Evolutionary conservation across 2,888 invertebrate genomes (phyloP), one percentile per base, ranked within the genome.

Genomic region (Acleris literana): DNA sequence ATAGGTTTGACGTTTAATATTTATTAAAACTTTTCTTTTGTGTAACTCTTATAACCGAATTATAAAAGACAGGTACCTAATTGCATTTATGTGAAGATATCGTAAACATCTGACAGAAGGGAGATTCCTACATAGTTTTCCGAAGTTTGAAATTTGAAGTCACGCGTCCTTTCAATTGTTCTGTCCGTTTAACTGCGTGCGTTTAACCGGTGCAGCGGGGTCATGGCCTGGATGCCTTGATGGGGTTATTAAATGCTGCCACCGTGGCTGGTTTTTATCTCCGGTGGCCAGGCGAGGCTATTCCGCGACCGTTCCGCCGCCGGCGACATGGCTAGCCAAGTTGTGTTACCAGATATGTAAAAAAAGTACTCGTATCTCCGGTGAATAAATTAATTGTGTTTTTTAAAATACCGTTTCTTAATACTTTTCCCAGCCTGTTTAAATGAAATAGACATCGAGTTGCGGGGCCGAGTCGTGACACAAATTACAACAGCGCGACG

Each of bases 401-500:
- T 3, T 33, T 11, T 39, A 13, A 39, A 39, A 39, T 46, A 46
- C 46, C 1, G 44, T 44, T 46, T 46, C 5, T 39, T 13, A 39
- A 46, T n/a, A 7, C 5, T 13, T 16, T n/a, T 16, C 44, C 17
- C 17, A 46, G 5, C 46, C 6, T 5, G 16, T 46, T n/a, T n/a
- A 13, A 46, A n/a, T 46, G 2, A 46, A n/a, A 46, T n/a, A 46
- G 17, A 44, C 46, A 46, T 43, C 0, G 48, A 62, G 55, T 61
- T 58, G 59, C 53, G 51, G 53, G 52, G 61, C 29, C 69, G 59
- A 61, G 70, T 82, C 78, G 77, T 76, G 78, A 77, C 83, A 86
- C 83, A 85, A 86, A 87, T 87, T 85, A 84, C 82, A 70, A 73
- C 74, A 69, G 73, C 69, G 58, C 57, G 78, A 81, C 79, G 78